phyloP scores from a whole-genome alignment of 2,113 vertebrate genomes.

The Emberiza fucata region DNA sequence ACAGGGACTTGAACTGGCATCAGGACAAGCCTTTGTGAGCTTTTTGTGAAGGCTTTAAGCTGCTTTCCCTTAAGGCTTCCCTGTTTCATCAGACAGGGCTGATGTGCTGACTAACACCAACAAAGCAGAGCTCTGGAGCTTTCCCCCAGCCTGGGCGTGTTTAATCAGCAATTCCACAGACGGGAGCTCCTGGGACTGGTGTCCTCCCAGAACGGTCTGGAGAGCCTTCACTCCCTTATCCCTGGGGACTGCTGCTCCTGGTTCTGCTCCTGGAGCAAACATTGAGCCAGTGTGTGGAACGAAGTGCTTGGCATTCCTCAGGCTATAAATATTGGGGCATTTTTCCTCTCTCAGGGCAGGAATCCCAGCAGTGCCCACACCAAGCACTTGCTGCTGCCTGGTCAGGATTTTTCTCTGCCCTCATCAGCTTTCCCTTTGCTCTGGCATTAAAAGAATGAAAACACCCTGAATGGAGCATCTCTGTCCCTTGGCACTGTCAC shows the following conservation, averaged over 20 bases:
- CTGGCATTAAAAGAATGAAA: not conserved
- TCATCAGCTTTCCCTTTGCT: not conserved
- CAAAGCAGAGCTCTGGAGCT: not conserved
- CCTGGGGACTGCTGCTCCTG: fast-evolving
- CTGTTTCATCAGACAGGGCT: not conserved
- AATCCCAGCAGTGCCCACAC: not conserved
- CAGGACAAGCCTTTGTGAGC: not conserved
- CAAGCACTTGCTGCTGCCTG: not conserved
- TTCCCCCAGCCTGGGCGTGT: not conserved
- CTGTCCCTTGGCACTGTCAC: fast-evolving
- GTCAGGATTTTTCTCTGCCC: not conserved
- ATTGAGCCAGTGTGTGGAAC: not conserved
- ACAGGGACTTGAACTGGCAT: not conserved
- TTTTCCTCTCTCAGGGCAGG: not conserved
- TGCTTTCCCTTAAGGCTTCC: not conserved
- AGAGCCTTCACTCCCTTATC: not conserved
- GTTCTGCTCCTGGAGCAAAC: not conserved
- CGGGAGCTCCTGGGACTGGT: not conserved
- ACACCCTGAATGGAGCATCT: fast-evolving
- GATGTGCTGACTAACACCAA: not conserved
- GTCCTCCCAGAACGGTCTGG: fast-evolving
- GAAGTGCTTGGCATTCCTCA: not conserved
- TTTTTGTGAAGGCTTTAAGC: not conserved
- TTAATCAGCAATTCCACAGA: not conserved
- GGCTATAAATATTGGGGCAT: not conserved